Base-by-base conservation (phyloP, 2,888 invertebrate species). In the Megalurothrips usitatus region DNA sequence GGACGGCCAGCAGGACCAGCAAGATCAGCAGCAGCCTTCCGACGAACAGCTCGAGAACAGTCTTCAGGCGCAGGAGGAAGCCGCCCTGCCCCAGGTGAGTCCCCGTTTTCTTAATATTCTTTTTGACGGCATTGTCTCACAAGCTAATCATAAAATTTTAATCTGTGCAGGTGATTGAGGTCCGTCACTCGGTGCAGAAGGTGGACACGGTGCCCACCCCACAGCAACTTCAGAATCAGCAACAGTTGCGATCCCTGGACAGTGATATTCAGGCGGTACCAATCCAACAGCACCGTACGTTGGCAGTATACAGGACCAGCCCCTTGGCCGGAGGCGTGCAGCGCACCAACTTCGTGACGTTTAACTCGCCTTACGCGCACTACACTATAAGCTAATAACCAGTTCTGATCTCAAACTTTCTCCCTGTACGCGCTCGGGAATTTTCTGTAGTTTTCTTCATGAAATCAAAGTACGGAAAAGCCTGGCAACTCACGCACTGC, bases 231-330 rank as follows among this genome's bases (percentile, higher is more conserved):
- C 17, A 58, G 58, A 11, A 58, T 0, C 26, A 23, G 68, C 26
- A 12, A 10, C 68, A 75, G 68, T 0, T 75, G 68, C 68, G 68
- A 12, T 75, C 68, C 23, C 68, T 75, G 23, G 12, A 75, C 11
- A 26, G 68, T 1, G 68, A 75, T 23, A 26, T 26, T 4, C 58
- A 58, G 58, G 58, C 19, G 58, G 6, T 14, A 17, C 58, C 19
- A 11, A 58, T 4, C 58, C 58, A 17, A 17, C 58, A 58, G 19
- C 68, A 75, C 23, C 68, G 68, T 26, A 75, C 68, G 23, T 26
- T 75, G 8, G 68, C 68, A 9, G 26, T 75, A 26, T 75, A 75
- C 68, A n/a, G 68, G 68, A 75, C 68, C 26, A 58, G 58, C 58
- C 26, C 26, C 11, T 26, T 12, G 11, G 14, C 14, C 23, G 68